Base-by-base conservation (phyloP, 2,797 vertebrate genomes). In the Coluber constrictor region DNA sequence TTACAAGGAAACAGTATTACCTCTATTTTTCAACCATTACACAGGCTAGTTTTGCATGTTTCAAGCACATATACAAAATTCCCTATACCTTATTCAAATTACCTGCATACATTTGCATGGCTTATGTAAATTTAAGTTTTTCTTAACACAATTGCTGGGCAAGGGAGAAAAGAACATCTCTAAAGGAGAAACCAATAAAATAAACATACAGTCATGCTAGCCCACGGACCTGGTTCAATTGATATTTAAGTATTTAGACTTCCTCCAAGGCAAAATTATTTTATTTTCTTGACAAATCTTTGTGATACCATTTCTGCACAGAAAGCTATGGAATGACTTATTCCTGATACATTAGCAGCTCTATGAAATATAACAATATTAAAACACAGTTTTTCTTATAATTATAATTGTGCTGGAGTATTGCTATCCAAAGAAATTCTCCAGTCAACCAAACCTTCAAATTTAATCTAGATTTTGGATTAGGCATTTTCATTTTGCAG, bases 381-480 rank as follows among this genome's bases (percentile, higher is more conserved):
- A 95, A 97, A 95, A 90, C 89, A 92, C 95, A 95, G 63, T 92
- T 97, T 94, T 94, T 96, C 94, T 96, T 96, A 96, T 96, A 97
- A 96, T 97, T 97, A 97, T 97, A 96, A 96, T 95, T 96, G 97
- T 95, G 94, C 96, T 96, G 97, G 96, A 97, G 97, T 95, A 96
- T 96, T 97, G 96, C 94, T 97, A 97, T 98, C 97, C 97, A 97
- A 97, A 97, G 94, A 94, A 96, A 97, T 97, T 97, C 96, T 96
- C 97, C 96, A 95, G 98, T 95, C 97, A 97, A 97, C 97, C 96
- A 97, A 95, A 95, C 96, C 97, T 98, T 97, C 87, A 97, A 97
- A 98, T 92, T 94, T 97, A 97, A 97, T 97, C 97, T 97, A 98
- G 97, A 98, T 98, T 97, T 97, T 98, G 97, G 97, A 97, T 97